phyloP scores from a whole-genome alignment of 2,797 vertebrate genomes.

The Centroberyx gerrardi region DNA sequence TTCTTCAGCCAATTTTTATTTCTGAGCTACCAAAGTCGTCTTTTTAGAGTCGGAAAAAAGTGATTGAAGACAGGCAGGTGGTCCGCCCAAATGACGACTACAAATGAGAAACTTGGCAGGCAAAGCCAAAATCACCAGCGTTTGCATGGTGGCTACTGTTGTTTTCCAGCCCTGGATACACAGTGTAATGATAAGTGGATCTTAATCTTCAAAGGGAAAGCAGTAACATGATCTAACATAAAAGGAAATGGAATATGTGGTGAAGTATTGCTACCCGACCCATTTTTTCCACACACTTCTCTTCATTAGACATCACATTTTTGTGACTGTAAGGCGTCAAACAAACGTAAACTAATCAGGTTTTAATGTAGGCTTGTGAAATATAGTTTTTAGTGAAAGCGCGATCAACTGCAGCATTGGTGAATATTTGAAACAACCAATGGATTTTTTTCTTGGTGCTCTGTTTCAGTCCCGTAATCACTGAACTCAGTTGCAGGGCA shows the following conservation, averaged over 20 bases:
- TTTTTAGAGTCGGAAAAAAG: background rate
- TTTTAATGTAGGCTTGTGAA: slow-evolving; percentile 2
- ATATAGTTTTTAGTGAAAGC: slow-evolving; percentile 10
- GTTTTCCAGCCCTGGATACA: too few relatives aligned
- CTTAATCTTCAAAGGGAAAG: too few relatives aligned
- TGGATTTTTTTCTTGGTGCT: slow-evolving; percentile 28
- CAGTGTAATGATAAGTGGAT: too few relatives aligned
- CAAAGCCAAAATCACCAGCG: too few relatives aligned
- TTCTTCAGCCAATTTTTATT: too few relatives aligned
- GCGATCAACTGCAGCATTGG: slow-evolving; percentile 8
- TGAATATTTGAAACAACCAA: slow-evolving; percentile 35
- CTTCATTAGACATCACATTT: background rate
- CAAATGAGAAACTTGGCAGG: background rate
- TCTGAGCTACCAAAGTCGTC: background rate
- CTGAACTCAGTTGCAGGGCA: slow-evolving; percentile 56
- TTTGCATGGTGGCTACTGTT: too few relatives aligned
- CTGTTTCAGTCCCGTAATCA: slow-evolving; percentile 55
- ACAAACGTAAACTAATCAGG: background rate
- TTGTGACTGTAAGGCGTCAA: background rate
- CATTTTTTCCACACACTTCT: background rate
- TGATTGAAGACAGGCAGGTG: too few relatives aligned
- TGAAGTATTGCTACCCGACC: background rate
- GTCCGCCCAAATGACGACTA: too few relatives aligned
- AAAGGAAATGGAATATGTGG: too few relatives aligned
- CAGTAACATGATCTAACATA: too few relatives aligned